phyloP scores from a whole-genome alignment of 2,113 vertebrate genomes.

The Ciconia stormi region DNA sequence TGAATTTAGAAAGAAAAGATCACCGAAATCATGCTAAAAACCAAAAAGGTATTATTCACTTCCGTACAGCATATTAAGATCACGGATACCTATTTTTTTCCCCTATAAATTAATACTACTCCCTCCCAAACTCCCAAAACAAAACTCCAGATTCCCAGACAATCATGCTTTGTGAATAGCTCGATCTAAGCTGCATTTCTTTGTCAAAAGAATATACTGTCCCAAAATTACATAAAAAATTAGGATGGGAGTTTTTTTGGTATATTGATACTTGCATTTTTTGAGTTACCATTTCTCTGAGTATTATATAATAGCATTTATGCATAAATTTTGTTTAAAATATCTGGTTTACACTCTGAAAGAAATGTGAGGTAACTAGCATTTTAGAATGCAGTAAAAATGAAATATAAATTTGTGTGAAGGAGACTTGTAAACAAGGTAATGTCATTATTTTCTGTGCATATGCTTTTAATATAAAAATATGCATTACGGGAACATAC shows the following conservation, averaged over 20 bases:
- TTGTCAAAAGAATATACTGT: neutral
- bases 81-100: neutral
- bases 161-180: neutral
- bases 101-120: neutral
- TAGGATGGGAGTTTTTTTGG: neutral
- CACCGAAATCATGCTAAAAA: neutral
- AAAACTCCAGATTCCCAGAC: neutral
- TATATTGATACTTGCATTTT: neutral
- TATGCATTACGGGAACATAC: neutral
- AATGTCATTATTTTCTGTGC: neutral
- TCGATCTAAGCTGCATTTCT: neutral
- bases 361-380: neutral
- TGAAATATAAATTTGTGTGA: neutral
- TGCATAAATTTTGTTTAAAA: neutral
- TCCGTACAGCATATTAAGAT: neutral
- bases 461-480: neutral
- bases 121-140: neutral
- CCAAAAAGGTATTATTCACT: neutral
- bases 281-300: neutral
- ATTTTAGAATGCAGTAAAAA: neutral
- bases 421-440: neutral
- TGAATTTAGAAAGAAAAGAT: neutral
- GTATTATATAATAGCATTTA: neutral
- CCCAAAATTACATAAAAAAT: neutral
- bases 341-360: neutral